Evolutionary conservation across 2,113 vertebrate genomes (phyloP).

Genomic region (Sylvilagus bachmani): DNA sequence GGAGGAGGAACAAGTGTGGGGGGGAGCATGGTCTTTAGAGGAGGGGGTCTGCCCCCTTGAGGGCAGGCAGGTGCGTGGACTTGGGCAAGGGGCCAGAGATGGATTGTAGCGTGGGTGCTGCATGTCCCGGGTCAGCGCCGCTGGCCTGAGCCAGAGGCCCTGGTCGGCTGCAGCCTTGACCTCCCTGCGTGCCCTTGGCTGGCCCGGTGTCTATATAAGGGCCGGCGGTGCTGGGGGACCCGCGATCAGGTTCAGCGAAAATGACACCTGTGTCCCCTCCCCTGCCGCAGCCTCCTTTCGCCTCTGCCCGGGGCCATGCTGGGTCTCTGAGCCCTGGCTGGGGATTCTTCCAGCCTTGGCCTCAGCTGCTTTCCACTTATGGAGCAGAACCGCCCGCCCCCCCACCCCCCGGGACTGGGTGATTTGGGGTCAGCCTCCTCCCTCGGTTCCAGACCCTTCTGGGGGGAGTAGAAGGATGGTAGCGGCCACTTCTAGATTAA

Average conservation of each 20-base stretch:
- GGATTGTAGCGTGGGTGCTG: not conserved
- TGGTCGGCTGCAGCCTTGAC: not conserved
- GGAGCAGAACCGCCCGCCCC: not conserved
- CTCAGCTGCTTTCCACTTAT: not conserved
- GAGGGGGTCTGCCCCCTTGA: not conserved
- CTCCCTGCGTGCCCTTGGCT: slow-evolving; percentile 73
- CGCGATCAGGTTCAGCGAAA: slow-evolving; percentile 53
- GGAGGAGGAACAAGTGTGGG: not conserved
- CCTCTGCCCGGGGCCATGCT: not conserved
- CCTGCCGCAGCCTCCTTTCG: not conserved
- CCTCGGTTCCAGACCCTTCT: not conserved
- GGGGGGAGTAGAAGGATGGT: not conserved
- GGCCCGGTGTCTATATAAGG: slow-evolving; percentile 77
- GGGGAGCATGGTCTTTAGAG: not conserved
- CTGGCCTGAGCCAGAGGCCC: not conserved
- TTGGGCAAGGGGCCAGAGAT: not conserved
- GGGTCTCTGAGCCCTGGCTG: not conserved
- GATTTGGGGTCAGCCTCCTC: slow-evolving; percentile 39
- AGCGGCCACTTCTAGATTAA: not conserved
- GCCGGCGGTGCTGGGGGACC: slow-evolving; percentile 18
- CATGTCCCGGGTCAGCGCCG: not conserved
- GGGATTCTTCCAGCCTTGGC: slow-evolving; percentile 22
- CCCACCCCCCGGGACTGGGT: not conserved
- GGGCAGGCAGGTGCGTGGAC: not conserved
- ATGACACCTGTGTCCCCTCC: slow-evolving; percentile 60